phyloP scores from a whole-genome alignment of 2,797 vertebrate species.

The Micropoecilia bifurca region DNA sequence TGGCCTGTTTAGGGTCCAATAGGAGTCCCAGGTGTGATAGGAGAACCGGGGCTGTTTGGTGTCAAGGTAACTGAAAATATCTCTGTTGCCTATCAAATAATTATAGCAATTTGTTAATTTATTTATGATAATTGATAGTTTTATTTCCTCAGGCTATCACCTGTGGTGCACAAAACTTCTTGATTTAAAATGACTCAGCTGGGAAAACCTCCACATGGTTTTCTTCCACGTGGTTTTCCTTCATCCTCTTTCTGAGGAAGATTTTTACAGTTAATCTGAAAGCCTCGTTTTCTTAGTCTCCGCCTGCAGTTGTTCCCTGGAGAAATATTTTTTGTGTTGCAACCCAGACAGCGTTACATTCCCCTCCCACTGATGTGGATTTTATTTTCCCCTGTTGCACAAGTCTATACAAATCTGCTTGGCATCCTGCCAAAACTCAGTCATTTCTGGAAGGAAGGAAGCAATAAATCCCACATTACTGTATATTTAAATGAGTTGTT shows the following conservation, averaged over 20 bases:
- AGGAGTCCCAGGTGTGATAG: conserved; percentile 68
- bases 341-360: not conserved
- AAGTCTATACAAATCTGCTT: not conserved
- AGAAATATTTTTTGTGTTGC: not conserved
- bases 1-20: conserved; percentile 60
- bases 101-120: not conserved
- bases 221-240: not conserved
- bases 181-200: not conserved
- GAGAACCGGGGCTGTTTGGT: conserved; percentile 67
- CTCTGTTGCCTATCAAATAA: not conserved
- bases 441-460: not conserved
- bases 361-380: not conserved
- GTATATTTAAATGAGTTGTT: not conserved
- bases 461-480: not conserved
- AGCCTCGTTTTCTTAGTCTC: not conserved
- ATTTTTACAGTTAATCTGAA: not conserved
- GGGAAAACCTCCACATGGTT: not conserved
- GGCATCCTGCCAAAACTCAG: not conserved
- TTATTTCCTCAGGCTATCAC: not conserved
- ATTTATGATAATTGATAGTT: not conserved
- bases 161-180: not conserved
- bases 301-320: too few relatives aligned
- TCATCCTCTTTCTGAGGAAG: not conserved
- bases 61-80: conserved; percentile 53
- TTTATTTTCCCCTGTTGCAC: not conserved